phyloP scores from a whole-genome alignment of 2,113 vertebrate species.

The Climacteris rufus region DNA sequence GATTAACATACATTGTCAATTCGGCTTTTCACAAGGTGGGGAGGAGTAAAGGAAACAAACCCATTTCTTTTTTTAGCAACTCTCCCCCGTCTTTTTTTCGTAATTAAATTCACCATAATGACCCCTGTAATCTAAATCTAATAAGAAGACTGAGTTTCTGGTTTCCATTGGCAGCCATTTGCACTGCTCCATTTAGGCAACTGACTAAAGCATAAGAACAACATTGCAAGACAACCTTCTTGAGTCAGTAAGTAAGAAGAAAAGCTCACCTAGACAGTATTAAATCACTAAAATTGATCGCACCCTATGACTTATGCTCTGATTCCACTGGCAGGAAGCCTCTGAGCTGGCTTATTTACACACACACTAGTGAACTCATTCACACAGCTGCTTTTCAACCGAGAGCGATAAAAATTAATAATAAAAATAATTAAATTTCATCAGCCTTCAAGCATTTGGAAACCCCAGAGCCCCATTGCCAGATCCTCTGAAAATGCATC shows the following conservation, averaged over 20 bases:
- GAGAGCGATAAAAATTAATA: slow-evolving; percentile 23
- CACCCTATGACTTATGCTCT: background rate
- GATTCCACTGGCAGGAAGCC: background rate
- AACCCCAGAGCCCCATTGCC: background rate
- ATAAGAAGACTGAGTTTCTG: background rate
- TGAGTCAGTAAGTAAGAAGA: background rate
- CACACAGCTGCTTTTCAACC: background rate
- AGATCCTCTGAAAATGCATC: background rate
- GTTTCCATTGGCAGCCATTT: slow-evolving; percentile 1
- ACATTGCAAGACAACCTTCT: background rate
- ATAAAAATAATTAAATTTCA: slow-evolving; percentile 50
- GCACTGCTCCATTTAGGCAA: background rate
- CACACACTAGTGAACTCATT: background rate
- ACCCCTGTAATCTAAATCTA: background rate
- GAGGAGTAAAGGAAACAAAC: background rate
- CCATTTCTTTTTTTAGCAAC: background rate
- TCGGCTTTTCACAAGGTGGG: background rate
- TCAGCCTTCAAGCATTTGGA: background rate
- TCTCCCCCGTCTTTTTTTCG: background rate
- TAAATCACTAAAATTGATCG: slow-evolving; percentile 29
- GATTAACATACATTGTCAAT: background rate
- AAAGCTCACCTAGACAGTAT: slow-evolving; percentile 9
- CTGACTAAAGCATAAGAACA: background rate
- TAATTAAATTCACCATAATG: slow-evolving; percentile 26
- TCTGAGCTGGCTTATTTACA: background rate